Evolutionary conservation across 2,113 vertebrate species (phyloP).

Genomic region (Nothocercus nigrocapillus): DNA sequence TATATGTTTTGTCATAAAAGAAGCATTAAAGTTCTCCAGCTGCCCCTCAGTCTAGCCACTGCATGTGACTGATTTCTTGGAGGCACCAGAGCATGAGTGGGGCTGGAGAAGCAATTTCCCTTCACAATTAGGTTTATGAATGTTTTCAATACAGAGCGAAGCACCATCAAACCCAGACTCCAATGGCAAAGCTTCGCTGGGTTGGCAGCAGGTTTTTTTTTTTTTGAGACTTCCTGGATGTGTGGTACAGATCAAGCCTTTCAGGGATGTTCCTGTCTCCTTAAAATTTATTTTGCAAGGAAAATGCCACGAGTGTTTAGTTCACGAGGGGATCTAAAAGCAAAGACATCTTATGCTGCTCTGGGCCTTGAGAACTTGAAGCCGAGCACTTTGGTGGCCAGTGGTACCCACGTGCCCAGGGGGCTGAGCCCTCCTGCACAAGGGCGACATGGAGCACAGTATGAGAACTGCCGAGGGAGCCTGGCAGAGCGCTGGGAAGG

Average conservation of each 20-base stretch:
- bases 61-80: neutral
- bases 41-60: neutral
- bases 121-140: neutral
- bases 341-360: neutral
- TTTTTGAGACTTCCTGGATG: neutral
- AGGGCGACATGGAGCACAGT: neutral
- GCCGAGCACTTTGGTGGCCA: neutral
- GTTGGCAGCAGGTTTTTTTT: neutral
- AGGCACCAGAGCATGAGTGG: neutral
- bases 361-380: neutral
- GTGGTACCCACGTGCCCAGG: too few relatives aligned
- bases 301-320: neutral
- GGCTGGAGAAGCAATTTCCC: neutral
- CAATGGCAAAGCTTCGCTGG: neutral
- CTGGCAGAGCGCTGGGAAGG: neutral
- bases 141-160: neutral
- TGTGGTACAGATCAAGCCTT: neutral
- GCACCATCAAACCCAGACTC: neutral
- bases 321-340: neutral
- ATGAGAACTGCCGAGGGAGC: neutral
- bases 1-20: neutral
- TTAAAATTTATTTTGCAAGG: neutral
- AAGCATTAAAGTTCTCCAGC: neutral
- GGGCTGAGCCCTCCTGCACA: neutral
- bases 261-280: neutral